Base-by-base conservation (phyloP, 2,113 vertebrate genomes). In the Isurus oxyrinchus region DNA sequence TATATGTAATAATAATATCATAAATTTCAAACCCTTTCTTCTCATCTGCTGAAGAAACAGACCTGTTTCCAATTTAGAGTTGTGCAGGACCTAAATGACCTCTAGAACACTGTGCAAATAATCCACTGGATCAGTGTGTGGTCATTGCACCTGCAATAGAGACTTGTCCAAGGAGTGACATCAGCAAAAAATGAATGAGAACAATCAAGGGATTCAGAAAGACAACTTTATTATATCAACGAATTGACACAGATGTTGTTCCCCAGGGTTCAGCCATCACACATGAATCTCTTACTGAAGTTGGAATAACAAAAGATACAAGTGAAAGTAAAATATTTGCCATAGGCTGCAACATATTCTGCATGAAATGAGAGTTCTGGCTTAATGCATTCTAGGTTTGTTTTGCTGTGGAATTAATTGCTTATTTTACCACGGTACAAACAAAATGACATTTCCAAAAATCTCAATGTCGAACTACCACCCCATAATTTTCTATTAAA, bases 191-290 rank as follows among this genome's bases (percentile, higher is more conserved):
- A 23, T 95, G 44, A 13, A 72, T 27, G 94, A 72, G 94, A 95
- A 95, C 94, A 95, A 95, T 72, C 25, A 55, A 72, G 94, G 94
- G 63, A 95, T 95, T 95, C 94, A 95, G 66, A 55, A 95, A 76
- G 67, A 35, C 44, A 95, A 95, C 67, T 95, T 95, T 95, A 53
- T 95, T 95, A 76, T 53, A 95, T 95, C 76, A 72, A 53, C 67
- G 69, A 55, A 72, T 55, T 95, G 66, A 95, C 94, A 95, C 94
- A 95, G 94, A 95, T 95, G 94, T 55, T 72, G 94, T 72, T 95
- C 94, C 94, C 94, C 94, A 95, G 67, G 25, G 94, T 95, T 49
- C 27, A 76, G 49, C 44, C 40, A 95, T 35, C 49, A 72, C 40
- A 95, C 44, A 31, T 1, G 44, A 67, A 95, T 72, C 94, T 95